Percentiles rank a stretch among this genome's conserved stretches.
These are phyloP conservation scores for human (Homo sapiens) DNA, from an alignment of 2,113 vertebrate genomes.

Conservation along the genomic window GRCh38 chr3:171148501-171149000, in stretches of 20 bases:
- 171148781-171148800: neutral
- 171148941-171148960: neutral
- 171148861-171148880: neutral
- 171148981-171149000: neutral
- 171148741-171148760: neutral
- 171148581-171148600: neutral
- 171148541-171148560: neutral
- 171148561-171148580: neutral
- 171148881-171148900: neutral
- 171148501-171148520: neutral
- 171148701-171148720: neutral
- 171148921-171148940: neutral
- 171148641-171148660: neutral
- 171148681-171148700: neutral
- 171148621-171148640: neutral
- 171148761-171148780: neutral
- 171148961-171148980: neutral
- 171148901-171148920: neutral
- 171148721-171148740: neutral
- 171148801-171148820: neutral
- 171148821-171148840: neutral
- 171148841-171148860: conserved; percentile 11
- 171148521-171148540: neutral
- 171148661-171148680: neutral
- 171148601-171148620: neutral